Evolutionary conservation across 1,140 invertebrate genomes (phyloP).

Genomic region (Drosophila watanabei): DNA sequence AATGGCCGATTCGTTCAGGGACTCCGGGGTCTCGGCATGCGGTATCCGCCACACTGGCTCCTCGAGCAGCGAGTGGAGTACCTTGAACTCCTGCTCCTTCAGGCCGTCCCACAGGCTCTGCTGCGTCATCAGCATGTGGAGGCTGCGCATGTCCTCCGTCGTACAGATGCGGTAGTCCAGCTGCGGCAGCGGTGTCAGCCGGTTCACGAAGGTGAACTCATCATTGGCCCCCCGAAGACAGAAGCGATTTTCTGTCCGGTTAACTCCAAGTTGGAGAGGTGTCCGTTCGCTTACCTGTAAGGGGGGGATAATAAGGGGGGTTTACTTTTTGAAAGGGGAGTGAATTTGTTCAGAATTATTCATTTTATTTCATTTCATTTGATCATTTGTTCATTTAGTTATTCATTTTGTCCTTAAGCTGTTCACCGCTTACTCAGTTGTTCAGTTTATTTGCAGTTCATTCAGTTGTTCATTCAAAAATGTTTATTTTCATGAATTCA

Average conservation of each 20-base stretch:
- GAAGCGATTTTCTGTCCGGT: constrained; percentile 89
- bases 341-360: background rate
- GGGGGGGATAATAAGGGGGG: background rate
- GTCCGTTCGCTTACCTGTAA: constrained; percentile 90
- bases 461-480: no score
- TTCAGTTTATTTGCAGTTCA: background rate
- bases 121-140: constrained; percentile 90
- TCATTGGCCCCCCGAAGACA: constrained; percentile 92
- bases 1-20: constrained; percentile 89
- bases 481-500: no score
- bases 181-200: constrained; percentile 88
- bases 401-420: background rate
- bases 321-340: no score
- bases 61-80: constrained; percentile 91
- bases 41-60: constrained; percentile 95
- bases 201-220: constrained; percentile 92
- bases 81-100: constrained; percentile 90
- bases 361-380: background rate
- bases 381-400: background rate
- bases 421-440: background rate
- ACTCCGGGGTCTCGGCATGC: constrained; percentile 87
- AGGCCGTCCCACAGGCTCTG: constrained; percentile 93
- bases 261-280: constrained; percentile 92
- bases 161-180: constrained; percentile 95
- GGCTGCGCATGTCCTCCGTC: constrained; percentile 90